Percentiles rank a stretch among this genome's conserved stretches.
Evolutionary conservation across 2,113 vertebrate genomes (phyloP).

Genomic region (Corythaeola cristata): DNA sequence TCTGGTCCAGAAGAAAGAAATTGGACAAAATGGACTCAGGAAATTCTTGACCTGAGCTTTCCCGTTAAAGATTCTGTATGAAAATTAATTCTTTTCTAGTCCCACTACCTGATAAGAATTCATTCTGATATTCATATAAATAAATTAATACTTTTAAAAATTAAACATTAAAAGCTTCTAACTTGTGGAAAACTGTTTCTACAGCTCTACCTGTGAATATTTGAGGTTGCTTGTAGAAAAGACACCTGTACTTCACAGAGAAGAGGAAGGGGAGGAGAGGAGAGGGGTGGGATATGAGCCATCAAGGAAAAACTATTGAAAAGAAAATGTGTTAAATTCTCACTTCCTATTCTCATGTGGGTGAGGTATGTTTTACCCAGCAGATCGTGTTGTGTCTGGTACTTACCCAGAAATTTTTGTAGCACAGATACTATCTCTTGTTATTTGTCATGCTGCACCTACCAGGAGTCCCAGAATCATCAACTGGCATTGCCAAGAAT

Average conservation of each 20-base stretch:
- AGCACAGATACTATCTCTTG: background rate
- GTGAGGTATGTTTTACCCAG: background rate
- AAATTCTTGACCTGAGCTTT: background rate
- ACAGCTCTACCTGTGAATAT: background rate
- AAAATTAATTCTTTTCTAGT: background rate
- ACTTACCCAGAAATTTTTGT: background rate
- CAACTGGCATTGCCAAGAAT: background rate
- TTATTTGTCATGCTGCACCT: background rate
- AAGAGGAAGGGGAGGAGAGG: background rate
- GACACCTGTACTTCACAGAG: background rate
- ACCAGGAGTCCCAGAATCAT: background rate
- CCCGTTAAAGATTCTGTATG: background rate
- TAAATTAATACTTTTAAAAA: background rate
- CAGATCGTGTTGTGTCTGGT: background rate
- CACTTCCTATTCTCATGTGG: background rate
- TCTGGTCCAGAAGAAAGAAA: background rate
- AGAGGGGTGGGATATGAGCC: background rate
- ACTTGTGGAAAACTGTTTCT: background rate
- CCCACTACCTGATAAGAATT: background rate
- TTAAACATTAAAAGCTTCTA: background rate
- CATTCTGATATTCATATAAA: background rate
- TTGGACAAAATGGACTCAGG: background rate
- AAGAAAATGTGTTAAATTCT: conserved; percentile 24
- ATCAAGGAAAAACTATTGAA: background rate
- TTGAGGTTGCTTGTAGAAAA: background rate